Base-by-base conservation (phyloP, 2,113 vertebrate species). In the Hassar affinis region DNA sequence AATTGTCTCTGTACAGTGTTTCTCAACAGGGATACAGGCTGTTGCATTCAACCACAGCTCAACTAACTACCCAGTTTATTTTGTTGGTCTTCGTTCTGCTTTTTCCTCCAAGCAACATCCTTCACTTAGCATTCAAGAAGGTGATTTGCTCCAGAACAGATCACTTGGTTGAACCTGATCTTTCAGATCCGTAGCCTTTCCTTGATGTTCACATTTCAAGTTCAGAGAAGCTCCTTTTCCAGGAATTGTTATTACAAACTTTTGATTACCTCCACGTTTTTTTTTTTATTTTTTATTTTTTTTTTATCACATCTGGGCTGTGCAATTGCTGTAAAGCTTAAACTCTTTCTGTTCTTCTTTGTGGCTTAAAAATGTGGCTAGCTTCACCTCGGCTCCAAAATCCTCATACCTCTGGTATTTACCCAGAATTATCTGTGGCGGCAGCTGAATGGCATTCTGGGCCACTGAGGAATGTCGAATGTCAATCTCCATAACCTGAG, bases 391-490 rank as follows among this genome's bases (percentile, higher is more conserved):
- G 91, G 90, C 95, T 93, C 89, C 92, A 94, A 94, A 95, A 94
- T 94, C 94, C 94, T 95, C 94, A 94, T 93, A 93, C 93, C 94
- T 93, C 94, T 94, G 94, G 95, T 95, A 93, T 94, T 95, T 95
- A 92, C 93, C 93, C 92, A 93, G 93, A 90, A 93, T 93, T 95
- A 95, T 95, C 95, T 94, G 93, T 90, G 92, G 91, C 94, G 90
- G 92, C 92, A 94, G 94, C 94, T 95, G 95, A 96, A 96, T 95
- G 95, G 95, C 95, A 96, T 93, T 95, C 91, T 93, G 88, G 92
- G 94, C 91, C 93, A 93, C 93, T 94, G 75, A 93, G 91, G 92
- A 94, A 94, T 93, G 92, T 91, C 90, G 90, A 92, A 94, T 93
- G 93, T 93, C 93, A 94, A 86, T 78, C 87, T 59, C 62, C 80